Evolutionary conservation across 2,888 invertebrate species (phyloP).

Genomic region (Spisula solida): DNA sequence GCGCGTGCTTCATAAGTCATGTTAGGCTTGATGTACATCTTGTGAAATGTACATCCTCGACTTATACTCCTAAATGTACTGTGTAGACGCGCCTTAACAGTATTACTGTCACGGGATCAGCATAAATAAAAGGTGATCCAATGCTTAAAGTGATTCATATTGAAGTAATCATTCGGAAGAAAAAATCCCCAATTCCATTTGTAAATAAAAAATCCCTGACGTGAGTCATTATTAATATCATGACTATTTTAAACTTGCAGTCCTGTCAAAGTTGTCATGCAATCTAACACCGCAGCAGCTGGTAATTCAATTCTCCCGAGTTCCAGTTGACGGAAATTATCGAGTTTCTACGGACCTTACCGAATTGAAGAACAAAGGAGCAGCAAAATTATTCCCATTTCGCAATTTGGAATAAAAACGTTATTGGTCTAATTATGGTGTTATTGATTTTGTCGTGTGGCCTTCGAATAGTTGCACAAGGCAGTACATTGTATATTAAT

Average conservation of each 20-base stretch:
- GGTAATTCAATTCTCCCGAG: slow-evolving; percentile 17
- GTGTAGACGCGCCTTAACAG: no score
- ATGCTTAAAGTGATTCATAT: neutral
- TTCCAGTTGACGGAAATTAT: neutral
- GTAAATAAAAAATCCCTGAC: neutral
- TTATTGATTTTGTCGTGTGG: slow-evolving; percentile 14
- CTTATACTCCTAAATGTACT: no score
- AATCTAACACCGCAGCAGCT: neutral
- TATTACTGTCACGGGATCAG: no score
- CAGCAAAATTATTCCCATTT: neutral
- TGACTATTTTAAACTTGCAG: no score
- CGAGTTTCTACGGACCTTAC: neutral
- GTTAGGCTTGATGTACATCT: no score
- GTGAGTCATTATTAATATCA: no score
- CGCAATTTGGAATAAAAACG: neutral
- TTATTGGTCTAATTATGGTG: neutral
- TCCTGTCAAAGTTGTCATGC: no score
- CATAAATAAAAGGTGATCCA: no score
- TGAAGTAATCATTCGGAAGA: neutral
- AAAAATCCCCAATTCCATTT: neutral
- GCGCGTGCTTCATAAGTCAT: no score
- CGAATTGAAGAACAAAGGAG: slow-evolving; percentile 4
- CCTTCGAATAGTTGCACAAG: neutral
- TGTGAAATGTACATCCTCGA: no score
- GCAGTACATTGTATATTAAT: neutral